These are phyloP conservation scores for Dasypus novemcinctus DNA, from an alignment of 2,113 vertebrate species.

Conservation along the genomic window DNA sequence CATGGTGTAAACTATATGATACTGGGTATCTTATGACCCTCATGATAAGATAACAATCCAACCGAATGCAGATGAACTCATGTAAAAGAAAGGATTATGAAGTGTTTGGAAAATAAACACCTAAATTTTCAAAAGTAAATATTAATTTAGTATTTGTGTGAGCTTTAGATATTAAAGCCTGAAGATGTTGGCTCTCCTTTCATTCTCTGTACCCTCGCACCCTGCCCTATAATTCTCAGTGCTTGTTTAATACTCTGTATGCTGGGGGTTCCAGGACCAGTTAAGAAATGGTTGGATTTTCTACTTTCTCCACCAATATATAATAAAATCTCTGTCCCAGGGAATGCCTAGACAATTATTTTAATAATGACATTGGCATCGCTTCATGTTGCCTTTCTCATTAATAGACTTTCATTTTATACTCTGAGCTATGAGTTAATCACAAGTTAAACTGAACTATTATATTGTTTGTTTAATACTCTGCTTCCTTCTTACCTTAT, in stretches of 20 bases:
- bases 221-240: not conserved
- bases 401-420: constrained; percentile 20
- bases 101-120: constrained; percentile 51
- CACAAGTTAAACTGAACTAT: constrained; percentile 58
- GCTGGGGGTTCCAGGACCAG: not conserved
- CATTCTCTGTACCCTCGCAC: not conserved
- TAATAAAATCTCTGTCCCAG: constrained; percentile 46
- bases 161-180: constrained; percentile 30
- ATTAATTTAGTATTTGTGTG: constrained; percentile 41
- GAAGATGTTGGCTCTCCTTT: not conserved
- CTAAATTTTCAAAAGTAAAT: constrained; percentile 54
- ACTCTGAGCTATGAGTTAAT: constrained; percentile 24
- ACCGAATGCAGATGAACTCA: not conserved
- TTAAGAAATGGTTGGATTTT: constrained; percentile 25
- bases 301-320: not conserved
- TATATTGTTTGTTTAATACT: constrained; percentile 65
- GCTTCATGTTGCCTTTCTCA: constrained; percentile 42
- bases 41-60: constrained; percentile 1
- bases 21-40: not conserved
- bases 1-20: not conserved
- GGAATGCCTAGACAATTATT: not conserved
- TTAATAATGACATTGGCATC: not conserved
- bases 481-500: constrained; percentile 60
- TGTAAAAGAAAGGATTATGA: constrained; percentile 20
- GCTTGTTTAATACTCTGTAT: not conserved